Evolutionary conservation across 2,113 vertebrate species (phyloP).

Genomic region (Sinocyclocheilus rhinocerous): DNA sequence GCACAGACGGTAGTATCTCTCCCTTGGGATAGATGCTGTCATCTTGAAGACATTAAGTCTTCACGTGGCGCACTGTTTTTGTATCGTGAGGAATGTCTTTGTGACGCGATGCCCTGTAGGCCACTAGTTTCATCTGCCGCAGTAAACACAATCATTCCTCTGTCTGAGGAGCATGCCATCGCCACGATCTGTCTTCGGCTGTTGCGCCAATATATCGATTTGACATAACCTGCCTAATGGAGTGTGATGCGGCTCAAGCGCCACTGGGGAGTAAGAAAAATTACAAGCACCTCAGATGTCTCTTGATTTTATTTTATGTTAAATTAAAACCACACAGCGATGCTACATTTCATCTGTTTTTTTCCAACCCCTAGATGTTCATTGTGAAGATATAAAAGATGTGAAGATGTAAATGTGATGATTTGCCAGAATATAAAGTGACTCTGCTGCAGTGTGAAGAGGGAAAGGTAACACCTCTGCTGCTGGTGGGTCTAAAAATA

Average conservation of each 20-base stretch:
- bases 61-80: neutral
- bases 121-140: neutral
- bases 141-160: slow-evolving; percentile 40
- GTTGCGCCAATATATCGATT: slow-evolving; percentile 31
- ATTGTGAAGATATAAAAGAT: slow-evolving; percentile 3
- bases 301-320: slow-evolving; percentile 23
- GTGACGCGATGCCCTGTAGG: neutral
- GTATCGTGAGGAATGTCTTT: neutral
- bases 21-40: slow-evolving; percentile 15
- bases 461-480: slow-evolving; percentile 14
- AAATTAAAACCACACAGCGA: slow-evolving; percentile 33
- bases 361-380: neutral
- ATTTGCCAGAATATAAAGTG: slow-evolving; percentile 16
- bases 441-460: slow-evolving; percentile 2
- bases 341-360: slow-evolving; percentile 25
- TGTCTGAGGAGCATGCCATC: neutral
- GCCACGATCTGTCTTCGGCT: neutral
- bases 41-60: neutral
- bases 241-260: slow-evolving; percentile 24
- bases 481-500: slow-evolving; percentile 23
- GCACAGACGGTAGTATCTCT: neutral
- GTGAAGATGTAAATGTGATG: slow-evolving; percentile 24
- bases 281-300: slow-evolving; percentile 9
- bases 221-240: slow-evolving; percentile 46
- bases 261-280: slow-evolving; percentile 30